Conservation (phyloP, 2,797 vertebrate species). For the Selene dorsalis region DNA sequence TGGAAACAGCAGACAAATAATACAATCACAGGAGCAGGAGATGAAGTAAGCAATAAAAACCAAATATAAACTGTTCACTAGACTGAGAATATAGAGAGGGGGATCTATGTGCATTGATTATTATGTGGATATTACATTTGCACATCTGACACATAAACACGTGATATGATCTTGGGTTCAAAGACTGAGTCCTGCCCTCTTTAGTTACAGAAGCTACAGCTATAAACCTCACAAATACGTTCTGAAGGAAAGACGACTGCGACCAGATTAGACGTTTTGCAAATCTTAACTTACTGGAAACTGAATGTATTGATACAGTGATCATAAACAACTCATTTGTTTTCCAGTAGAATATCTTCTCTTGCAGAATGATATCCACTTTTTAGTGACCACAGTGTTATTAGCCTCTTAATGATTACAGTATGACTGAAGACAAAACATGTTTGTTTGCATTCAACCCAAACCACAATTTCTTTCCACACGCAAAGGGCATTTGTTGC, state of each 20-base stretch:
- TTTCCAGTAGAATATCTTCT: background rate
- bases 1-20: slow-evolving; percentile 22
- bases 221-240: background rate
- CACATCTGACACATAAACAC: background rate
- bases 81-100: background rate
- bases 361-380: background rate
- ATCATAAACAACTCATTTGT: too few species aligned
- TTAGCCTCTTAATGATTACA: too few species aligned
- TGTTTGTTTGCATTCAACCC: background rate
- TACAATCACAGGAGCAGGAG: slow-evolving; percentile 17
- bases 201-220: background rate
- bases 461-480: background rate
- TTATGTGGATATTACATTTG: background rate
- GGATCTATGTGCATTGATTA: background rate
- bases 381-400: background rate
- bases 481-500: background rate
- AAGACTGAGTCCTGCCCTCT: background rate
- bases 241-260: background rate
- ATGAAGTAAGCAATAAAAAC: slow-evolving; percentile 25
- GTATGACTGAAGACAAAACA: background rate
- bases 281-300: too few species aligned
- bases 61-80: slow-evolving; percentile 1
- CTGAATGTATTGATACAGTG: too few species aligned
- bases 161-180: background rate
- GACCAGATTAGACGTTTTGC: too few species aligned